Evolutionary conservation across 2,888 invertebrate genomes (phyloP).

Genomic region (Cephus runcator): DNA sequence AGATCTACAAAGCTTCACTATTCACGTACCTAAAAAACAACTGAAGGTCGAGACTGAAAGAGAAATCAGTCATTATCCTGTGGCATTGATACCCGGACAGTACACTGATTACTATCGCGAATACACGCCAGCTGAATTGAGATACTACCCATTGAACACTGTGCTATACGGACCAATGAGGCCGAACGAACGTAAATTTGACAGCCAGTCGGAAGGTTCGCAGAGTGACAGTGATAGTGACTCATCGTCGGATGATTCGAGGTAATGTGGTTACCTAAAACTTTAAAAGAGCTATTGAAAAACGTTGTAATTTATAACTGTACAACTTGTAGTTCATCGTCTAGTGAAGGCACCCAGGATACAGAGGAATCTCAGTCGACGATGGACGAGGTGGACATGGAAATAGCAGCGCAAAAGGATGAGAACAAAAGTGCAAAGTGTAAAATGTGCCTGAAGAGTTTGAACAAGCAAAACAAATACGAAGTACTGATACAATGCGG

Average conservation of each 20-base stretch:
- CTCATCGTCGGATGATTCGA: slow-evolving; percentile 66
- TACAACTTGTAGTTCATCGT: slow-evolving; percentile 57
- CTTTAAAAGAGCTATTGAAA: neutral
- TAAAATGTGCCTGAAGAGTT: slow-evolving; percentile 66
- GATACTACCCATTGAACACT: slow-evolving; percentile 93
- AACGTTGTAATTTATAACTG: slow-evolving; percentile 11
- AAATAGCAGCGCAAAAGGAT: slow-evolving; percentile 54
- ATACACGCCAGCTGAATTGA: slow-evolving; percentile 86
- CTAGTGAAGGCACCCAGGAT: slow-evolving; percentile 65
- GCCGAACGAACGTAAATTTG: slow-evolving; percentile 66
- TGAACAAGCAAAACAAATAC: slow-evolving; percentile 66
- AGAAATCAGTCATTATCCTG: slow-evolving; percentile 82
- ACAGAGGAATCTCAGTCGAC: slow-evolving; percentile 64
- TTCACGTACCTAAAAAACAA: slow-evolving; percentile 79
- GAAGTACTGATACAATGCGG: slow-evolving; percentile 72
- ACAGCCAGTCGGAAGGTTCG: slow-evolving; percentile 69
- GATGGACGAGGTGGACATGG: slow-evolving; percentile 63
- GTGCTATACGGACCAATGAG: slow-evolving; percentile 76
- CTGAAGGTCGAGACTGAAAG: slow-evolving; percentile 67
- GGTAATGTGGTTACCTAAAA: slow-evolving; percentile 44
- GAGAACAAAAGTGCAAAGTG: slow-evolving; percentile 61
- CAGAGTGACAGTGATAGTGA: slow-evolving; percentile 65
- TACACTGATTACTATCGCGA: slow-evolving; percentile 86
- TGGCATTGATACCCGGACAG: slow-evolving; percentile 96
- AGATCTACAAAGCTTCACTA: slow-evolving; percentile 91